Evolutionary conservation across 2,888 invertebrate genomes (phyloP).

Genomic region (Acrobeloides nanus): DNA sequence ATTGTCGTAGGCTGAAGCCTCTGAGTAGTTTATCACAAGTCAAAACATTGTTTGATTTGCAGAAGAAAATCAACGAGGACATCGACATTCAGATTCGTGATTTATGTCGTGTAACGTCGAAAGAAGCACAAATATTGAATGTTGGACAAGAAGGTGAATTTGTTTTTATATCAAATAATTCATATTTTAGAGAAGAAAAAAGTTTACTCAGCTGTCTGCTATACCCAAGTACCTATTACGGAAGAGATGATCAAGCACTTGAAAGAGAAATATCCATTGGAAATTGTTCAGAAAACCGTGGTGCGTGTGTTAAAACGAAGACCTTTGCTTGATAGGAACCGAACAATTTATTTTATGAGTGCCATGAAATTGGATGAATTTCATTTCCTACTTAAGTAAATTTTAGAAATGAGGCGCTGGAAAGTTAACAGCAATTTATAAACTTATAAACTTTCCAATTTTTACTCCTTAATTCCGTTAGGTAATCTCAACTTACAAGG

Average conservation of each 20-base stretch:
- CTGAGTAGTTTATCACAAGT: background rate
- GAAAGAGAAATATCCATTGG: slow-evolving; percentile 19
- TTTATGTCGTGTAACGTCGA: slow-evolving; percentile 26
- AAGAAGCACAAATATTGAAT: slow-evolving; percentile 25
- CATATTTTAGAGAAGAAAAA: slow-evolving; percentile 47
- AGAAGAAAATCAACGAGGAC: slow-evolving; percentile 28
- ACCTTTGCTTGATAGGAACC: slow-evolving; percentile 39
- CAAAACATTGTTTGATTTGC: slow-evolving; percentile 2
- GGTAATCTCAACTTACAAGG: too few relatives aligned
- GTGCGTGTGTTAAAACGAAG: slow-evolving; percentile 47
- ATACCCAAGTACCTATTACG: slow-evolving; percentile 34
- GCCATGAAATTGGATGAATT: slow-evolving; percentile 35
- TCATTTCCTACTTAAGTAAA: slow-evolving; percentile 23
- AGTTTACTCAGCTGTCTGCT: slow-evolving; percentile 46
- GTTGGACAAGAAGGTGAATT: slow-evolving; percentile 43
- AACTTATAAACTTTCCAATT: background rate
- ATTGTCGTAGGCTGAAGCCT: slow-evolving; percentile 18
- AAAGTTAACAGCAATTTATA: background rate
- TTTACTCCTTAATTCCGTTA: too few relatives aligned
- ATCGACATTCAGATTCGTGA: slow-evolving; percentile 28
- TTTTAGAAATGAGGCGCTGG: background rate
- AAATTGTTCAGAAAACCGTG: slow-evolving; percentile 27
- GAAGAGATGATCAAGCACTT: slow-evolving; percentile 16
- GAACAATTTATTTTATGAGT: slow-evolving; percentile 35
- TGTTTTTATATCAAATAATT: background rate